A percentile compares a stretch with the other conserved stretches of the same genome.
phyloP scores from a whole-genome alignment of 2,888 invertebrate genomes.

The Colletes collaris region DNA sequence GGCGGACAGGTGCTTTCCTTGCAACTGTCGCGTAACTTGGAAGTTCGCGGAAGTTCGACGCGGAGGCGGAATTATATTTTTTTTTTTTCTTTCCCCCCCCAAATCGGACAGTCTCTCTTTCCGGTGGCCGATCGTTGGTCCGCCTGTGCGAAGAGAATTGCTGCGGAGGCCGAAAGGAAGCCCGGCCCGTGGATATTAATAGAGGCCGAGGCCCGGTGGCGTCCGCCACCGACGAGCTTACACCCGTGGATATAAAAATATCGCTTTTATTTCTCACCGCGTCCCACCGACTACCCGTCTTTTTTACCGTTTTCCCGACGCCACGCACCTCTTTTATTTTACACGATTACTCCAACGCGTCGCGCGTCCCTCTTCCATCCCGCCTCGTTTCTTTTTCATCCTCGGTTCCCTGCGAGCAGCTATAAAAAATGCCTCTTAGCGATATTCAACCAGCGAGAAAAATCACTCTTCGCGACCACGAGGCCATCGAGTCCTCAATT shows the following conservation, averaged over 20 bases:
- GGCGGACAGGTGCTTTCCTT: too few relatives aligned
- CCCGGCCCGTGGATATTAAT: conserved; percentile 81
- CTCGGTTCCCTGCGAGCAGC: too few relatives aligned
- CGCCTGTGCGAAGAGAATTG: conserved; percentile 60
- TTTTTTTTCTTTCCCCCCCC: conserved; percentile 26
- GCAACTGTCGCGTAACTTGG: neutral
- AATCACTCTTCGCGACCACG: too few relatives aligned
- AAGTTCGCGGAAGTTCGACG: conserved; percentile 4
- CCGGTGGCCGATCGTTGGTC: conserved; percentile 52
- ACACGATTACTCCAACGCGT: conserved; percentile 25
- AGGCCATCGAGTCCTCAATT: too few relatives aligned
- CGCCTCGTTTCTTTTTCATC: neutral
- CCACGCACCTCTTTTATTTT: conserved; percentile 23
- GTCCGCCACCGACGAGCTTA: conserved; percentile 74
- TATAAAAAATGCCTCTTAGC: too few relatives aligned
- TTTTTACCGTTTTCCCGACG: conserved; percentile 28
- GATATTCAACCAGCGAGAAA: too few relatives aligned
- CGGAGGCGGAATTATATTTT: neutral
- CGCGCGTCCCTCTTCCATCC: neutral
- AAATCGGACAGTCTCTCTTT: conserved; percentile 30
- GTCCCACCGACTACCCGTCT: conserved; percentile 39
- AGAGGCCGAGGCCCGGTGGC: conserved; percentile 80
- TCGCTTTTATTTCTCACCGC: conserved; percentile 75
- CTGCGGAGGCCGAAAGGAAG: conserved; percentile 70
- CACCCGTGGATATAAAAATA: conserved; percentile 81